Percentiles rank a stretch among this genome's conserved stretches.
Evolutionary conservation across 2,888 invertebrate species (phyloP).

Genomic region (Apotomis turbidana): DNA sequence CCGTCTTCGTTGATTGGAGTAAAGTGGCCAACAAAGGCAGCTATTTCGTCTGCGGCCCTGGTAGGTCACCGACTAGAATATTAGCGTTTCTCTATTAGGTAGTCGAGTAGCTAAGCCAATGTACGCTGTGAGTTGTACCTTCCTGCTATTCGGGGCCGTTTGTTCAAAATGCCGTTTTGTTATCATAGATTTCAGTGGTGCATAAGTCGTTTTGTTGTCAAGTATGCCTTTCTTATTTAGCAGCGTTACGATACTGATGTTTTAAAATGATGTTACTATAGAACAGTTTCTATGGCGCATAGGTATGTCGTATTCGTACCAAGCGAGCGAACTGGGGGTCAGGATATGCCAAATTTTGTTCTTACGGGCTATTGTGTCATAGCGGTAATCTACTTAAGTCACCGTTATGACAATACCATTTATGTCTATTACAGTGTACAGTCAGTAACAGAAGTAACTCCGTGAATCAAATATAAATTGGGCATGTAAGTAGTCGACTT

Average conservation of each 20-base stretch:
- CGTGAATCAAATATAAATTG: too few species aligned
- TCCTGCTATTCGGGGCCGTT: constrained; percentile 13
- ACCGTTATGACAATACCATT: too few species aligned
- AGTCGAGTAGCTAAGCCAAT: constrained; percentile 35
- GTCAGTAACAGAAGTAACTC: too few species aligned
- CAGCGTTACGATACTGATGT: background rate
- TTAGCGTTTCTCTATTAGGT: constrained; percentile 37
- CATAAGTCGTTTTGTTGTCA: background rate
- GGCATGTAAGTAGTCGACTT: too few species aligned
- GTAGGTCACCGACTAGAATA: constrained; percentile 26
- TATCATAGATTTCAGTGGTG: background rate
- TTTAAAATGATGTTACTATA: background rate
- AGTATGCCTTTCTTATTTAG: too few species aligned
- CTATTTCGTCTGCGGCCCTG: constrained; percentile 27
- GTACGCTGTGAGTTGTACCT: constrained; percentile 34
- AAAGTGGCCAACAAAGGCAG: constrained; percentile 22
- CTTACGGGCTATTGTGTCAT: background rate
- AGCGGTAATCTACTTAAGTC: background rate
- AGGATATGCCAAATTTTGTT: background rate
- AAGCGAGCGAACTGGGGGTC: background rate
- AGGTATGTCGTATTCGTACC: background rate
- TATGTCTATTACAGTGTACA: too few species aligned
- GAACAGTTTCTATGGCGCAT: background rate
- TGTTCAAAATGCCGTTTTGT: background rate
- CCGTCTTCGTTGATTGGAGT: constrained; percentile 21